Percentiles rank a stretch among this genome's conserved stretches.
phyloP scores from a whole-genome alignment of 2,113 vertebrate genomes.

The Hemichromis elongatus region DNA sequence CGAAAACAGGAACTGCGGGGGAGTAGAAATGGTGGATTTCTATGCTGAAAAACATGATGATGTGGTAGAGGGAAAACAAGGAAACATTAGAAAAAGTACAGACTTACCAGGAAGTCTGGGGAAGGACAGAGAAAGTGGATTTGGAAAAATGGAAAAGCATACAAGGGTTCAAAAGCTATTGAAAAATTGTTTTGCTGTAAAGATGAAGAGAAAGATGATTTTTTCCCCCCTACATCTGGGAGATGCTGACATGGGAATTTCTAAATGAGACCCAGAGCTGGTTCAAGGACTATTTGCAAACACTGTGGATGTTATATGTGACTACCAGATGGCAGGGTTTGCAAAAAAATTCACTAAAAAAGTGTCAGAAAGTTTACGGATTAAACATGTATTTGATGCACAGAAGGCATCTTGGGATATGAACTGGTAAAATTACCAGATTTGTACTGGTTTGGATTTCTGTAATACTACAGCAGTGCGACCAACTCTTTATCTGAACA shows the following conservation, averaged over 20 bases:
- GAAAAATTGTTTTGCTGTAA: constrained; percentile 23
- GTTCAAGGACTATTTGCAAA: constrained; percentile 8
- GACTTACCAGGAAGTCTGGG: constrained; percentile 15
- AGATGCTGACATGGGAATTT: constrained; percentile 18
- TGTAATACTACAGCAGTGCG: neutral
- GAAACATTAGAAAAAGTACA: neutral
- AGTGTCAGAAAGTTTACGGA: neutral
- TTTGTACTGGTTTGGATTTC: neutral
- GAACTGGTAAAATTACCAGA: neutral
- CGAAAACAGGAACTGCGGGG: neutral
- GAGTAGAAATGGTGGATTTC: constrained; percentile 14
- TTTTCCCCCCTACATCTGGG: constrained; percentile 13
- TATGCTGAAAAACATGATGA: constrained; percentile 47
- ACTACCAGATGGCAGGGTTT: constrained; percentile 7
- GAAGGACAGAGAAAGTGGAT: neutral
- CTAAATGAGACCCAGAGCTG: constrained; percentile 28
- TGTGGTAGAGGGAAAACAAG: neutral
- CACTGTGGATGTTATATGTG: constrained; percentile 20
- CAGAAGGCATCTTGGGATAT: neutral
- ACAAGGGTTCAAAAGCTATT: constrained; percentile 25
- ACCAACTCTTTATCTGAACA: neutral
- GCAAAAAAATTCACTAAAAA: neutral
- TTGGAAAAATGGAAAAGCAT: neutral
- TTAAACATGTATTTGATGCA: neutral
- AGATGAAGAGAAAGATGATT: constrained; percentile 34